Base-by-base conservation (phyloP, 2,888 invertebrate species). In the Sarcophaga variegata region DNA sequence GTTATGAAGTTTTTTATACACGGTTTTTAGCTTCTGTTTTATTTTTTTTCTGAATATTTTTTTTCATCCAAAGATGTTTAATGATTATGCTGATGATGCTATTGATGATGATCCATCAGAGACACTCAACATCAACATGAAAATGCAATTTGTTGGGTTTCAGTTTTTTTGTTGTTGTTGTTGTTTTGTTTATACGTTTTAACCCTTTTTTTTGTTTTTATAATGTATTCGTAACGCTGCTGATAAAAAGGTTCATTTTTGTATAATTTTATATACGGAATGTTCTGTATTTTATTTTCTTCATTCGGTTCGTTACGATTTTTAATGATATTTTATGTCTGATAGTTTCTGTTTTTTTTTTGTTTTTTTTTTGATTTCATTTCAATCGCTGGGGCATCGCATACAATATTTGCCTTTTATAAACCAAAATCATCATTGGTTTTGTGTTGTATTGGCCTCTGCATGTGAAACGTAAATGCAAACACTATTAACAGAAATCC, bases 101-200 rank as follows among this genome's bases (percentile, higher is more conserved):
- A 37, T 64, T 81, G 77, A 71, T 74, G 87, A 86, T 86, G 88
- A 89, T 89, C 88, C 89, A 89, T 89, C 89, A 89, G 88, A 81
- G 82, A 82, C 88, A 88, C 85, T 88, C 86, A 84, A 83, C 72
- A 88, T 83, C 89, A 88, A 91, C 91, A 92, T 90, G 92, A 90
- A 92, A 92, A 92, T 91, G 91, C 91, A 91, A 92, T 91, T 91
- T 91, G 87, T 82, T 45, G 49, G 0, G 54, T 47, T 69, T 80
- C n/a, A 45, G 20, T 25, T 45, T 67, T n/a, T 20, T 45, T 60
- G 6, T 6, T 37, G 37, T 37, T 37, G 37, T 37, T 37, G 0
- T 37, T 37, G 10, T 70, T 27, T 66, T n/a, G 27, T 74, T n/a
- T 22, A 12, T 69, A 11, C 25, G 20, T 64, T 49, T 49, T 62